Conservation (phyloP, 2,888 invertebrate genomes). For the Pammene aurita region DNA sequence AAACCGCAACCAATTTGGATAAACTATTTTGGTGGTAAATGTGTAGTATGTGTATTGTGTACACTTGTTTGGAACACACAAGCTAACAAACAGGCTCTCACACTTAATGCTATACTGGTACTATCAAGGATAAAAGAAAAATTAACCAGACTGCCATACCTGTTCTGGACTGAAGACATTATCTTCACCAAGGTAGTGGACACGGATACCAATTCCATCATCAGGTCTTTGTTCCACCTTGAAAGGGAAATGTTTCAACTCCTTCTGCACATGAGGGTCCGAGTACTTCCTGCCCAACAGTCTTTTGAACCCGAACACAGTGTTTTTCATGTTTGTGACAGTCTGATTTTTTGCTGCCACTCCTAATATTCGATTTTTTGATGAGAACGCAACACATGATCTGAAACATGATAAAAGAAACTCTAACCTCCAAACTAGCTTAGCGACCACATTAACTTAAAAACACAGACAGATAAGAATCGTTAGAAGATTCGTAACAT, state of each 20-base stretch:
- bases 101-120: too few relatives aligned
- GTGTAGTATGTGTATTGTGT: too few relatives aligned
- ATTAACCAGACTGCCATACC: slow-evolving; percentile 52
- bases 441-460: not conserved
- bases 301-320: slow-evolving; percentile 96
- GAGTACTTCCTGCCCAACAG: slow-evolving; percentile 94
- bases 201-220: slow-evolving; percentile 94
- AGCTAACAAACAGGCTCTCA: too few relatives aligned
- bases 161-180: slow-evolving; percentile 96
- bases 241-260: slow-evolving; percentile 91
- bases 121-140: too few relatives aligned
- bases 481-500: not conserved
- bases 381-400: slow-evolving; percentile 97
- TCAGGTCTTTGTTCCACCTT: slow-evolving; percentile 88
- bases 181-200: slow-evolving; percentile 93
- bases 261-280: slow-evolving; percentile 94
- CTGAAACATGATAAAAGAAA: slow-evolving; percentile 79
- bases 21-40: too few relatives aligned
- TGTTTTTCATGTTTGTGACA: slow-evolving; percentile 98
- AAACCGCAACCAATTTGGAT: too few relatives aligned
- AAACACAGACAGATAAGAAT: slow-evolving; percentile 15
- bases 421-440: slow-evolving; percentile 29
- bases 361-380: slow-evolving; percentile 95
- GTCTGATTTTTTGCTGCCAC: slow-evolving; percentile 98
- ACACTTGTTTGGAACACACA: too few relatives aligned